A percentile compares a stretch with the other conserved stretches of the same genome.
phyloP scores from a whole-genome alignment of 1,140 invertebrate species.

The Sesamia nonagrioides region DNA sequence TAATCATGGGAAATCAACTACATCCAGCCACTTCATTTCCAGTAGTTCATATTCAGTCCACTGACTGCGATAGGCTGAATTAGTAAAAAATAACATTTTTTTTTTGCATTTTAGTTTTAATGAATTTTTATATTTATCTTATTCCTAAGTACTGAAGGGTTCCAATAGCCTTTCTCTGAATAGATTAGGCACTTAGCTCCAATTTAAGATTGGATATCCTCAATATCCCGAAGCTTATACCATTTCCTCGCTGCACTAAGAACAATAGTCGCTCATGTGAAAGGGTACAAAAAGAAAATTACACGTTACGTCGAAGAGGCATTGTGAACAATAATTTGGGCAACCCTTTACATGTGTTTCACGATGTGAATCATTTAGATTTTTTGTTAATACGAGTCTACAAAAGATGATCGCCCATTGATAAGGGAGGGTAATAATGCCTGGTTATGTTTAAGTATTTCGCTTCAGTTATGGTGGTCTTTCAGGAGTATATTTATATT shows the following conservation, averaged over 20 bases:
- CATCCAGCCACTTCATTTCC: no score
- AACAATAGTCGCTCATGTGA: conserved; percentile 54
- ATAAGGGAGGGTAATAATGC: conserved; percentile 26
- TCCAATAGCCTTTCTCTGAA: background rate
- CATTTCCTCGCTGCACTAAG: conserved; percentile 11
- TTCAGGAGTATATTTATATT: background rate
- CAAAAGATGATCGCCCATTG: conserved; percentile 33
- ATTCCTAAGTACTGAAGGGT: no score
- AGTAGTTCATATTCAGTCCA: no score
- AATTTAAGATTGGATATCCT: background rate
- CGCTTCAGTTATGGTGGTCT: background rate
- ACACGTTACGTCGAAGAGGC: conserved; percentile 52
- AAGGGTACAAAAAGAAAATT: conserved; percentile 62
- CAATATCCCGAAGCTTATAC: conserved; percentile 29
- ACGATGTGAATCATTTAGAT: conserved; percentile 22
- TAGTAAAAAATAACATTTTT: no score
- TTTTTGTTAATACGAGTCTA: conserved; percentile 7
- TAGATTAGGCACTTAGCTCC: background rate
- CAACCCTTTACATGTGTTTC: conserved; percentile 46
- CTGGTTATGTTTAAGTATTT: conserved; percentile 3
- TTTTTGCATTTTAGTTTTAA: no score
- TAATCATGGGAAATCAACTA: no score
- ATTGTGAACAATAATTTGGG: conserved; percentile 66
- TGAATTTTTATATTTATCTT: no score
- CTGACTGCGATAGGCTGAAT: no score